Conservation (phyloP, 2,888 invertebrate species). For the Lochmaea capreae region DNA sequence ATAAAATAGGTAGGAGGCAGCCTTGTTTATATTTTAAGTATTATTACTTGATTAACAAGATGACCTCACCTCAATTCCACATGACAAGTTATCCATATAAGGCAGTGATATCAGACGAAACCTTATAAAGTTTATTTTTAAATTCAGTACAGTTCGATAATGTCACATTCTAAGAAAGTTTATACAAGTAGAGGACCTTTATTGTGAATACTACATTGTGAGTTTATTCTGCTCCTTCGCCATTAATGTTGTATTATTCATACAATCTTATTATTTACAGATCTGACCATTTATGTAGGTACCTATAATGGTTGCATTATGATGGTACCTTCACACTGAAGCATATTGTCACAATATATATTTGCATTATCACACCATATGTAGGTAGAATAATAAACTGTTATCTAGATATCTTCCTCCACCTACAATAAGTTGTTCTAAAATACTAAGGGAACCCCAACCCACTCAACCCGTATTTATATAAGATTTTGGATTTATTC, state of each 20-base stretch:
- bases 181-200: background rate
- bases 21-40: constrained; percentile 75
- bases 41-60: constrained; percentile 30
- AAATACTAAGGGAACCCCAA: too few relatives aligned
- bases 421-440: too few relatives aligned
- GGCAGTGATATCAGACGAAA: constrained; percentile 55
- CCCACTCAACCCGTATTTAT: too few relatives aligned
- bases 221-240: background rate
- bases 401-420: too few relatives aligned
- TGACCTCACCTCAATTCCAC: constrained; percentile 53
- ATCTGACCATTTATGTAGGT: background rate
- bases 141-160: background rate
- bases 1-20: background rate
- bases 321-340: background rate
- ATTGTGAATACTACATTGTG: background rate
- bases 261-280: background rate
- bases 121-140: constrained; percentile 24
- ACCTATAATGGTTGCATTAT: background rate
- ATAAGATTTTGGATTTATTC: too few relatives aligned
- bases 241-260: background rate
- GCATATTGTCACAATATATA: background rate
- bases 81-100: constrained; percentile 51
- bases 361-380: background rate
- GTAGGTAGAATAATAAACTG: too few relatives aligned
- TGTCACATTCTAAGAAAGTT: background rate